Conservation (phyloP, 2,888 invertebrate genomes). For the Cinara cedri region DNA sequence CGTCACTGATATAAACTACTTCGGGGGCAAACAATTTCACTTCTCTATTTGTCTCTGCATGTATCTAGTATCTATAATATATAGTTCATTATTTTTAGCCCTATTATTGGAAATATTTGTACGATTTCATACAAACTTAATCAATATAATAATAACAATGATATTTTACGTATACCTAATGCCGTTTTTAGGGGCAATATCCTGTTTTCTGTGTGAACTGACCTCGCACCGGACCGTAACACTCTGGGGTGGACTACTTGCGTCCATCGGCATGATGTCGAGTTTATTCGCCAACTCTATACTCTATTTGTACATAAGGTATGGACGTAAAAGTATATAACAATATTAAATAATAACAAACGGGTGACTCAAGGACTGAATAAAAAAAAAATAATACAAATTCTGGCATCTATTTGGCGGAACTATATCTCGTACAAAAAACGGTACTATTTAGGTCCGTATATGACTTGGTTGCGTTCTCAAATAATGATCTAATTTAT, state of each 20-base stretch:
- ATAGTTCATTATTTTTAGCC: neutral
- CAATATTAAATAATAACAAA: too few relatives aligned
- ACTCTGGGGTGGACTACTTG: conserved; percentile 36
- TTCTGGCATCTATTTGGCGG: too few relatives aligned
- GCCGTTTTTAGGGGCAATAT: conserved; percentile 27
- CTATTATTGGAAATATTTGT: neutral
- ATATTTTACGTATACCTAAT: neutral
- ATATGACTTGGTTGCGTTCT: too few relatives aligned
- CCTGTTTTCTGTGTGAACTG: conserved; percentile 17
- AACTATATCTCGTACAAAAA: too few relatives aligned
- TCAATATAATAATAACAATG: neutral
- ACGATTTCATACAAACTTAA: neutral
- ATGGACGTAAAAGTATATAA: neutral
- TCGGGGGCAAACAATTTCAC: too few relatives aligned
- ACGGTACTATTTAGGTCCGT: too few relatives aligned
- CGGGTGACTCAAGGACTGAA: too few relatives aligned
- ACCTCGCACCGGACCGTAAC: conserved; percentile 23
- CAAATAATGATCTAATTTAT: too few relatives aligned
- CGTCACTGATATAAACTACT: too few relatives aligned
- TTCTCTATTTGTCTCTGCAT: too few relatives aligned
- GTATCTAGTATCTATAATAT: too few relatives aligned
- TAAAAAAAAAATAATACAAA: too few relatives aligned
- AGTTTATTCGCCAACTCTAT: conserved; percentile 35
- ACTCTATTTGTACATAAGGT: conserved; percentile 27
- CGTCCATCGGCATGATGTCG: conserved; percentile 32